phyloP scores from a whole-genome alignment of 2,113 vertebrate genomes.

The Plecturocebus donacophilus region DNA sequence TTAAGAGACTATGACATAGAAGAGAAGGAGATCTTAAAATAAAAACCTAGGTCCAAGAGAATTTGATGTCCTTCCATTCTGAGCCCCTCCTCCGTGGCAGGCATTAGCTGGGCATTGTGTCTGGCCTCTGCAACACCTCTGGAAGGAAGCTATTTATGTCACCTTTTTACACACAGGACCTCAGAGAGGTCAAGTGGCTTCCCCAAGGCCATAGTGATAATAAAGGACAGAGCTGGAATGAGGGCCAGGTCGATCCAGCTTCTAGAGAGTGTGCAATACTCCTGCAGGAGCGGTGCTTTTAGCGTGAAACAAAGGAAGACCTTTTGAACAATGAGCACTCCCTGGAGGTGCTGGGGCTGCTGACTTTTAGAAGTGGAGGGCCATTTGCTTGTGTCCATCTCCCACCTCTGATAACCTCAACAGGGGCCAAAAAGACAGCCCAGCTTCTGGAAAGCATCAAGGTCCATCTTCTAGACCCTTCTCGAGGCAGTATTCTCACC shows the following conservation, averaged over 20 bases:
- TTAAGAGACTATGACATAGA: background rate
- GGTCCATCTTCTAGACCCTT: background rate
- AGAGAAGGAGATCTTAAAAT: background rate
- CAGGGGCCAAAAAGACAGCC: background rate
- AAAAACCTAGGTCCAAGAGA: background rate
- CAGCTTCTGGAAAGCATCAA: fast-evolving
- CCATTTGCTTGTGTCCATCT: fast-evolving
- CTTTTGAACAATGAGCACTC: background rate
- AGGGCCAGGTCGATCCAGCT: background rate
- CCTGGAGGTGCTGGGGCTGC: too few species aligned
- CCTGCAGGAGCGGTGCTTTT: background rate
- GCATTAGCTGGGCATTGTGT: background rate
- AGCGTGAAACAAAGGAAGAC: background rate
- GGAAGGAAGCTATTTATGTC: background rate
- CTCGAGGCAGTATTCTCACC: background rate
- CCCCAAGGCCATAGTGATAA: background rate
- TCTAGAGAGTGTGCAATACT: too few species aligned
- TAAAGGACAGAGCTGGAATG: background rate
- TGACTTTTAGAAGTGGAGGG: background rate
- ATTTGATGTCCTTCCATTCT: background rate
- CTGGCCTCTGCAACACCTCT: background rate
- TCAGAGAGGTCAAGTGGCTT: background rate
- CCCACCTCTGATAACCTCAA: background rate
- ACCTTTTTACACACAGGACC: background rate
- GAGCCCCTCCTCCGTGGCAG: background rate